Evolutionary conservation across 2,113 vertebrate genomes (phyloP), one percentile per base, ranked within the genome.

Genomic region (Dendrocopos noguchii): DNA sequence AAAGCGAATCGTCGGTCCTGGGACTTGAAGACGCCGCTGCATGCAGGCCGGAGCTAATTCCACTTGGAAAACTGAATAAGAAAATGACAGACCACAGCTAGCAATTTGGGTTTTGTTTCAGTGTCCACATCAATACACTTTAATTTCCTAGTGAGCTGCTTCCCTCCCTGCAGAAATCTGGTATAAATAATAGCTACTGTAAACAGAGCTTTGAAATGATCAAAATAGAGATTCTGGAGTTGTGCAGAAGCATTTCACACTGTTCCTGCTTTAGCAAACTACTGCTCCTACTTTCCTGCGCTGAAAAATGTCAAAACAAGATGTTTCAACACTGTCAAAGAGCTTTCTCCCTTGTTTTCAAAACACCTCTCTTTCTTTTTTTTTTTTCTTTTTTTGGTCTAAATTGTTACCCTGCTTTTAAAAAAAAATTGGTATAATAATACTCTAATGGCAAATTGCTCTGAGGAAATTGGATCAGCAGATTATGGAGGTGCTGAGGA

Each of bases 281-380:
- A 27, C 14, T 21, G 17, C 74, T 83, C 19, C 19, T 83, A 64
- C 84, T 83, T 89, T 87, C 53, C 87, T 64, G 72, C 61, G n/a
- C 8, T 86, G 80, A 75, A 94, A 39, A 93, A 90, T 90, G 93
- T 94, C 95, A 95, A 95, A 96, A 91, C 73, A 91, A 91, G 88
- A 17, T 34, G 67, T 90, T 95, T 91, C 70, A 93, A 84, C 19
- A 21, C 50, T 78, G 68, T 72, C 44, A 86, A 61, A 94, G 70
- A 90, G 33, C 31, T 88, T 94, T 91, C 57, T 70, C 77, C 80
- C 67, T 36, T 94, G 88, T 95, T 96, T 96, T 74, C 84, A 91
- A 94, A 93, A 91, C 65, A 91, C 46, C 36, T 83, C 88, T 94
- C 19, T 10, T 46, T 17, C 17, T 17, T 20, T 10, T 46, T 17